Evolutionary conservation across 2,113 vertebrate genomes (phyloP), one percentile per base, ranked within the genome.

Genomic region (Dicrurus megarhynchus): DNA sequence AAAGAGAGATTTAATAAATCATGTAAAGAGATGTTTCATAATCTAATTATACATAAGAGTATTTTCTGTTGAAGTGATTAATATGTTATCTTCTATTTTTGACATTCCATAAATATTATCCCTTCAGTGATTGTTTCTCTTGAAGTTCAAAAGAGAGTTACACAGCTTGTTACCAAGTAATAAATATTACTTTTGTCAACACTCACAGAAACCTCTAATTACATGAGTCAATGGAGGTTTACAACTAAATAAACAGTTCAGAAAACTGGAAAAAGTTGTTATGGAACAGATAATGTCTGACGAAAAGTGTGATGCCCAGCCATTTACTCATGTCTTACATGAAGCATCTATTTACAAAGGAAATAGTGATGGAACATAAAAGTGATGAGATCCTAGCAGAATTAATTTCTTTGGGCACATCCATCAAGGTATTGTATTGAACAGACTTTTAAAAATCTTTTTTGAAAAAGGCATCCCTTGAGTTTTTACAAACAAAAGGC

Each of bases 181-280:
- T 95, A 92, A 92, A 95, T 88, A 94, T 88, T 95, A 67, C 87
- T 95, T 95, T 95, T 97, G 82, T 97, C 96, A 96, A 97, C 95
- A 97, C 33, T 95, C 76, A 97, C 37, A 68, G 93, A 97, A 97
- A 94, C 87, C 87, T 96, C 84, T 97, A 97, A 98, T 98, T 98
- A 97, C 64, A 87, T 96, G 96, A 97, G 93, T 98, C 97, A 97
- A 49, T 84, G 70, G 84, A 97, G 86, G 95, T 98, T 98, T 97
- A 97, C 82, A 97, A 97, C 94, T 95, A 92, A 98, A 98, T 92
- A 97, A 97, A 97, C 87, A 96, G 88, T 92, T 95, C 96, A 94
- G 32, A 95, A 97, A 97, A 97, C 53, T 89, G 95, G 86, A 95
- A 97, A 97, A 95, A 97, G 77, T 19, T 94, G 87, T 98, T 95